Conservation (phyloP, 64 coral and sea anemone species). For the Stichodactyla helianthus region DNA sequence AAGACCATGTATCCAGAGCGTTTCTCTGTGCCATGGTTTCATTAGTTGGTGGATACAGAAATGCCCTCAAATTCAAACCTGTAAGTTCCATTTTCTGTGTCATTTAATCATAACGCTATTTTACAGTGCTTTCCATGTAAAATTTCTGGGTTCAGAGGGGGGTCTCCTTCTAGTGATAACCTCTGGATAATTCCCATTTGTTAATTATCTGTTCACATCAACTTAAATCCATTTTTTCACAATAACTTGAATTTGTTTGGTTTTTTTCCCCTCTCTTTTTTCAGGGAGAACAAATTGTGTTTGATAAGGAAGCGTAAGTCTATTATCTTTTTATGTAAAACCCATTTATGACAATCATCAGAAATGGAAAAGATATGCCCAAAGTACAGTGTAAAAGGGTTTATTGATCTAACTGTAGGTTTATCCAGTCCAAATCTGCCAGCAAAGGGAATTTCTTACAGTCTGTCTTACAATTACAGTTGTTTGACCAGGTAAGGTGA, state of each 20-base stretch:
- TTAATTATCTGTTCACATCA: no score
- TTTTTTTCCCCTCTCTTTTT: neutral
- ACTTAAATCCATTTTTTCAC: no score
- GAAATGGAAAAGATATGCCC: no score
- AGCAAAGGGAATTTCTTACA: slow-evolving; percentile 54
- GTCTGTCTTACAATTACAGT: slow-evolving; percentile 71
- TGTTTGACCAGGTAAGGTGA: slow-evolving; percentile 73
- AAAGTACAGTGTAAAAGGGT: no score
- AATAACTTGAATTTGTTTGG: neutral
- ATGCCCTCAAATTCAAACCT: slow-evolving; percentile 71
- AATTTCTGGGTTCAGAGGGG: no score
- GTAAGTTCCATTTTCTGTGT: slow-evolving; percentile 38
- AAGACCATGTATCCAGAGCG: slow-evolving; percentile 76
- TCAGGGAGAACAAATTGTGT: slow-evolving; percentile 86
- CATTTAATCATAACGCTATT: no score
- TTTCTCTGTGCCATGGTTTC: slow-evolving; percentile 86
- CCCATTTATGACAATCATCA: no score
- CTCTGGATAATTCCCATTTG: no score
- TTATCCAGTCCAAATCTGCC: slow-evolving; percentile 54
- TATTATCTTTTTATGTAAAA: no score
- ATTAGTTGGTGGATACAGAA: slow-evolving; percentile 83
- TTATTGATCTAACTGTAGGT: slow-evolving; percentile 22
- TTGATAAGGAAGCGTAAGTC: slow-evolving; percentile 88
- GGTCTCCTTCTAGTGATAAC: no score
- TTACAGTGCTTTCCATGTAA: no score